Conservation (phyloP, 23 tunicate genomes). For the Phallusia fumigata region DNA sequence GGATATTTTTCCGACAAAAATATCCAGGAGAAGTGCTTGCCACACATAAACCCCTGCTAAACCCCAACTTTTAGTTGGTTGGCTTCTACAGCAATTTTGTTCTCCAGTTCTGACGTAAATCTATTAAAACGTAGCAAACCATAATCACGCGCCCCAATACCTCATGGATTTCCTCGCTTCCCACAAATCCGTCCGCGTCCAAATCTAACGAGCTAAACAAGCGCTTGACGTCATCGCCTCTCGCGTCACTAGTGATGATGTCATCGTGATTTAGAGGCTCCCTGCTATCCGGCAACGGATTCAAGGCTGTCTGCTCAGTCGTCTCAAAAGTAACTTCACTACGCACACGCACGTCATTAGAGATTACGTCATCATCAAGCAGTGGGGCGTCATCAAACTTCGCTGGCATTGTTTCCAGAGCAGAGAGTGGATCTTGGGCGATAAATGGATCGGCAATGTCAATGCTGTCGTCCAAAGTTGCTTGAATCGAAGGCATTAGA, state of each 20-base stretch:
- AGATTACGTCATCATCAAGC: neutral
- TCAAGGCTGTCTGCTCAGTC: neutral
- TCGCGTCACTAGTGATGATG: constrained; percentile 59
- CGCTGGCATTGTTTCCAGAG: neutral
- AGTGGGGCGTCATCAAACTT: neutral
- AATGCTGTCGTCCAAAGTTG: neutral
- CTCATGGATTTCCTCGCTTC: constrained; percentile 77
- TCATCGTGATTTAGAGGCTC: constrained; percentile 21
- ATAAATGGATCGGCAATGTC: neutral
- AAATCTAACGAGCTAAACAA: constrained; percentile 54
- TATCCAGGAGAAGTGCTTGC: too few species aligned
- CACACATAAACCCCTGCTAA: too few species aligned
- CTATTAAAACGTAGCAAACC: too few species aligned
- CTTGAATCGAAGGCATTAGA: neutral
- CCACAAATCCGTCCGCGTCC: constrained; percentile 55
- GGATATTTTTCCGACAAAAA: too few species aligned
- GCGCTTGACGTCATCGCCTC: constrained; percentile 63
- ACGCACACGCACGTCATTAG: neutral
- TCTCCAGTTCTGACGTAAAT: too few species aligned
- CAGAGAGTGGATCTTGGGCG: neutral
- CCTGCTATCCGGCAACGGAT: neutral
- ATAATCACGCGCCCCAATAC: too few species aligned
- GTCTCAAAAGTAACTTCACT: neutral
- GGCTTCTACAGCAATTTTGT: too few species aligned
- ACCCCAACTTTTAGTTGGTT: too few species aligned